A percentile compares a stretch with the other conserved stretches of the same genome.
These are phyloP conservation scores for Rhorus exstirpatorius DNA, from an alignment of 2,888 invertebrate species.

Conservation along the genomic window DNA sequence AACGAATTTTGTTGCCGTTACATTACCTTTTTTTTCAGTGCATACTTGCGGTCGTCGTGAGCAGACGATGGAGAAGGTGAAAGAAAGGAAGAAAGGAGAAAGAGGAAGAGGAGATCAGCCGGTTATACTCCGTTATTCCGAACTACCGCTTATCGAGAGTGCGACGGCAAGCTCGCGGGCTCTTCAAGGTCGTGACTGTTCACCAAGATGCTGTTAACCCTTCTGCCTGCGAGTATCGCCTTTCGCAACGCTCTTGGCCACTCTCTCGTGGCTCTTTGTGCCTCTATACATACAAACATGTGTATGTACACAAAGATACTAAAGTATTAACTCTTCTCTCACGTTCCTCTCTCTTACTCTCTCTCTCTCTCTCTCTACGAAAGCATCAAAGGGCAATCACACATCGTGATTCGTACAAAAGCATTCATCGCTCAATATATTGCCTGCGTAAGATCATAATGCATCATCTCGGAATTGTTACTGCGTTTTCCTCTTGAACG, in stretches of 20 bases:
- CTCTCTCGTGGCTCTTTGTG: conserved; percentile 12
- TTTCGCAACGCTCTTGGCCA: conserved; percentile 41
- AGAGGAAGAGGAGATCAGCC: conserved; percentile 53
- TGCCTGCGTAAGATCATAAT: conserved; percentile 9
- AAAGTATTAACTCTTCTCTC: conserved; percentile 5
- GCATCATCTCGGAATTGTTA: conserved; percentile 11
- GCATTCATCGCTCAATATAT: conserved; percentile 33
- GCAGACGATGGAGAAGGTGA: conserved; percentile 32
- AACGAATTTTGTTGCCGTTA: no score
- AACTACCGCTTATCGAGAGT: conserved; percentile 68
- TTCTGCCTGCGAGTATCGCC: conserved; percentile 46
- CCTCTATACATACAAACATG: neutral
- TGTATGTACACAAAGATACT: neutral
- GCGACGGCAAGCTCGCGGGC: conserved; percentile 39
- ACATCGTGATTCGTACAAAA: conserved; percentile 41
- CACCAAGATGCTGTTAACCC: conserved; percentile 64
- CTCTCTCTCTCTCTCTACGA: conserved; percentile 20
- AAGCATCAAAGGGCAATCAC: conserved; percentile 30
- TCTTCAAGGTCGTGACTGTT: conserved; percentile 67
- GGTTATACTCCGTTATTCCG: conserved; percentile 67
- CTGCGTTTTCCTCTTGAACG: neutral
- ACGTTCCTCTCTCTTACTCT: conserved; percentile 50
- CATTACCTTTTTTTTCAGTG: no score
- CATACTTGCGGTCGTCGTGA: conserved; percentile 56
- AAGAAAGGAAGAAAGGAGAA: conserved; percentile 61